These are phyloP conservation scores for Anabas testudineus DNA, from an alignment of 2,797 vertebrate genomes.

Conservation along the genomic window DNA sequence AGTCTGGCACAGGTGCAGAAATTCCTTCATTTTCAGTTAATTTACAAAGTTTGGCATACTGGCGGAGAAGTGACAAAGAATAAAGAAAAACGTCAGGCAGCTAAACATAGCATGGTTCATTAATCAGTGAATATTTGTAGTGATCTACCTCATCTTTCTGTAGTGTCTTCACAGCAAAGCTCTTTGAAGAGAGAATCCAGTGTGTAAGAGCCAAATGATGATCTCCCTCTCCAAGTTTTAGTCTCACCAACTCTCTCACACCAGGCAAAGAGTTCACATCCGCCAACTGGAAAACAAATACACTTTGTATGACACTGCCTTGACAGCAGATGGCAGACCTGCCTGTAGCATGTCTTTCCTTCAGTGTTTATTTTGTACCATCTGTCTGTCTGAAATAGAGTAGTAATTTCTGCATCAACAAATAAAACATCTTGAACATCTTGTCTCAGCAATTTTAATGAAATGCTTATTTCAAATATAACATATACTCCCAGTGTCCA, in stretches of 20 bases:
- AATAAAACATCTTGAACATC: background rate
- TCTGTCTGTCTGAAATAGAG: background rate
- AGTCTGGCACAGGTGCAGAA: constrained; percentile 89
- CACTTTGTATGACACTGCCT: background rate
- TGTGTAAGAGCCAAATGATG: constrained; percentile 88
- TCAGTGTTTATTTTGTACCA: background rate
- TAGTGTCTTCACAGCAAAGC: constrained; percentile 90
- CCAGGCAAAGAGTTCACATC: constrained; percentile 90
- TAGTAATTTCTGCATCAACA: background rate
- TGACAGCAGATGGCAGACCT: background rate
- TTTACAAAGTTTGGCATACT: constrained; percentile 91
- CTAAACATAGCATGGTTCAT: background rate
- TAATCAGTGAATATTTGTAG: background rate
- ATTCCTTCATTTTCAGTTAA: constrained; percentile 86
- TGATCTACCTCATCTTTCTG: constrained; percentile 89
- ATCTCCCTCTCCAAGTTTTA: constrained; percentile 81
- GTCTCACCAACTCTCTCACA: constrained; percentile 88
- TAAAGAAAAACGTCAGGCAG: constrained; percentile 12
- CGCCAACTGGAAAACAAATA: constrained; percentile 82
- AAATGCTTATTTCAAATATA: background rate
- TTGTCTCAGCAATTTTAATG: background rate
- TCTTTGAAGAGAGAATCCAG: constrained; percentile 95
- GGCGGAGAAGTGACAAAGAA: constrained; percentile 27
- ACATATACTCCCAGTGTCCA: no score
- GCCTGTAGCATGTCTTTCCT: background rate